Evolutionary conservation across 2,113 vertebrate genomes (phyloP).

Genomic region (Stercorarius parasiticus): DNA sequence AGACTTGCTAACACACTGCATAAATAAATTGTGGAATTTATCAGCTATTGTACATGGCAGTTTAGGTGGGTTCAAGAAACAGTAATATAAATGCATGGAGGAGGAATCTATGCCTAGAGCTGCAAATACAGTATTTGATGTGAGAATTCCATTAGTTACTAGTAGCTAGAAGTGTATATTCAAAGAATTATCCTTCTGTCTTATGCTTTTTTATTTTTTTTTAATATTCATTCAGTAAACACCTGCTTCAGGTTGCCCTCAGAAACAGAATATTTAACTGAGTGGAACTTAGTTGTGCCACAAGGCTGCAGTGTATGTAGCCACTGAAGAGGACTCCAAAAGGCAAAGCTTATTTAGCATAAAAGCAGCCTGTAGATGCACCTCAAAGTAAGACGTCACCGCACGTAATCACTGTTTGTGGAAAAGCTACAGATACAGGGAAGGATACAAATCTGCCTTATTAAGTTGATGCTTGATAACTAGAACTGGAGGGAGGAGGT

Average conservation of each 20-base stretch:
- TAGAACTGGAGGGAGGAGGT: neutral
- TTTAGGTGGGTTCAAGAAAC: neutral
- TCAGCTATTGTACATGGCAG: neutral
- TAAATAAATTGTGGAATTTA: neutral
- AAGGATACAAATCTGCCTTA: neutral
- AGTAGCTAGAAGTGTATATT: neutral
- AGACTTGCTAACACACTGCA: neutral
- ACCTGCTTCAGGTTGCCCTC: neutral
- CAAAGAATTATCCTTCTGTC: neutral
- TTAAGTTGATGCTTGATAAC: neutral
- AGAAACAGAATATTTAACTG: neutral
- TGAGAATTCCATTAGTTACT: neutral
- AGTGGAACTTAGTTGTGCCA: neutral
- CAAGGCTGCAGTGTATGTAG: neutral
- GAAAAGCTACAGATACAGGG: neutral
- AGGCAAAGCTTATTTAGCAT: neutral
- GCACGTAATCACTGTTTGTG: neutral
- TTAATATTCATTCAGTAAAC: neutral
- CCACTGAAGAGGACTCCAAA: neutral
- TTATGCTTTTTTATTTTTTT: fast-evolving
- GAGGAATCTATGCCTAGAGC: neutral
- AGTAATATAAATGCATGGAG: neutral
- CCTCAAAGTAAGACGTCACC: neutral
- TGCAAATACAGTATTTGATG: neutral
- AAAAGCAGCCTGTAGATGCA: neutral